Evolutionary conservation across 2,888 invertebrate genomes (phyloP).

Genomic region (Amblyjoppa fuscipennis): DNA sequence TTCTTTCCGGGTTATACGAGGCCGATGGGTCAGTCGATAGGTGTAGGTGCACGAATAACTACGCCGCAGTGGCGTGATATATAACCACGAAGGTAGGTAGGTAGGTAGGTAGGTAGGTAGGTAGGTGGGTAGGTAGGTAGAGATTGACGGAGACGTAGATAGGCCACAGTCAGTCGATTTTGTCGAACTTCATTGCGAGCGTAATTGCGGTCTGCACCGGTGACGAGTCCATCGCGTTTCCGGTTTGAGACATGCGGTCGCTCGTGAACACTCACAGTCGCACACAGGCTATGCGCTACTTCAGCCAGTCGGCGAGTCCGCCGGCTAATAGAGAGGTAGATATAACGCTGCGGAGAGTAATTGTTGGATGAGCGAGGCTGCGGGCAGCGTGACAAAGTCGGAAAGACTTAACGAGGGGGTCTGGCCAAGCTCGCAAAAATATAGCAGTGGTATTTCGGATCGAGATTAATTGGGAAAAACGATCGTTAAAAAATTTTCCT

Average conservation of each 20-base stretch:
- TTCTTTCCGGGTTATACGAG: conserved; percentile 9
- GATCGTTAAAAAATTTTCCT: conserved; percentile 50
- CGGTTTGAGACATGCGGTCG: conserved; percentile 54
- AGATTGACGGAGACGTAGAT: conserved; percentile 11
- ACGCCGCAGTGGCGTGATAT: neutral
- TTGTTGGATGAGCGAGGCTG: conserved; percentile 56
- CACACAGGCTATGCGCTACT: conserved; percentile 12
- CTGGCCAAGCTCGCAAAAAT: neutral
- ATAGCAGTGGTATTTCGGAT: conserved; percentile 26
- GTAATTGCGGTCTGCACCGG: conserved; percentile 64
- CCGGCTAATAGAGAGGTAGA: conserved; percentile 33
- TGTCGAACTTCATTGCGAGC: conserved; percentile 55
- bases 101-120: neutral
- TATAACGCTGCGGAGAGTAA: conserved; percentile 38
- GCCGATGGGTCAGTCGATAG: conserved; percentile 15
- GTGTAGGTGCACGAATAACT: neutral
- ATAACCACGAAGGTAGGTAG: neutral
- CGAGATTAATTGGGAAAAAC: conserved; percentile 55
- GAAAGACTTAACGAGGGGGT: conserved; percentile 46
- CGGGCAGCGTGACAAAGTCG: conserved; percentile 60
- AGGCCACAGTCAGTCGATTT: conserved; percentile 56
- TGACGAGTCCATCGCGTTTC: conserved; percentile 63
- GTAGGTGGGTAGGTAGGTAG: neutral
- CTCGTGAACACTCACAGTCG: conserved; percentile 20
- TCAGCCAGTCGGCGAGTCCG: conserved; percentile 25